phyloP scores from a whole-genome alignment of 2,113 vertebrate genomes.

The Caloenas nicobarica region DNA sequence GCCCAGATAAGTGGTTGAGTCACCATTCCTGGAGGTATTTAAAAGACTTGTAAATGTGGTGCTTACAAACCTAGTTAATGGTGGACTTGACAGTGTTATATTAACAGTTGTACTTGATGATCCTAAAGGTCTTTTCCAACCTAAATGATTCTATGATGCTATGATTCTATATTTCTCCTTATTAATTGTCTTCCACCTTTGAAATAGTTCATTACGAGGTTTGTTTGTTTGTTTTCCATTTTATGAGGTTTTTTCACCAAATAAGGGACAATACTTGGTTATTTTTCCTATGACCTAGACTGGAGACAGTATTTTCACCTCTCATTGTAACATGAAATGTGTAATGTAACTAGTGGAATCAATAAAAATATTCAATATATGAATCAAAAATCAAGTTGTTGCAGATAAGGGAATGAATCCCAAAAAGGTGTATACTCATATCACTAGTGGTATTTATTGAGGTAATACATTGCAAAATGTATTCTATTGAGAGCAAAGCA shows the following conservation, averaged over 20 bases:
- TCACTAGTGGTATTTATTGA: not conserved
- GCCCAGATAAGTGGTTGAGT: too few relatives aligned
- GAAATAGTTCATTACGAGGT: not conserved
- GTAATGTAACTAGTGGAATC: not conserved
- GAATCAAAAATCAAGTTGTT: not conserved
- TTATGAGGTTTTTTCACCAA: not conserved
- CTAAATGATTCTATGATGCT: too few relatives aligned
- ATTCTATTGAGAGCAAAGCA: constrained; percentile 1
- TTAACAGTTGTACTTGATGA: too few relatives aligned
- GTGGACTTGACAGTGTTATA: too few relatives aligned
- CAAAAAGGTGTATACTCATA: not conserved
- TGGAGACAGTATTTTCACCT: not conserved
- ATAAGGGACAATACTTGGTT: not conserved
- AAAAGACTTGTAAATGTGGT: too few relatives aligned
- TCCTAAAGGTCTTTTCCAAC: too few relatives aligned
- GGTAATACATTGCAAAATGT: not conserved
- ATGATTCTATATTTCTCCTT: not conserved
- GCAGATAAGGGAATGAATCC: not conserved
- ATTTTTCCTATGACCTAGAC: not conserved
- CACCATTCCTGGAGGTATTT: too few relatives aligned
- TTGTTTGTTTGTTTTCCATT: not conserved
- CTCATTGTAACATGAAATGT: not conserved
- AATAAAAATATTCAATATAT: not conserved
- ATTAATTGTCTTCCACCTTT: not conserved
- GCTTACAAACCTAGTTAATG: too few relatives aligned